A percentile compares a stretch with the other conserved stretches of the same genome.
phyloP scores from a whole-genome alignment of 2,113 vertebrate species.

The Carettochelys insculpta region DNA sequence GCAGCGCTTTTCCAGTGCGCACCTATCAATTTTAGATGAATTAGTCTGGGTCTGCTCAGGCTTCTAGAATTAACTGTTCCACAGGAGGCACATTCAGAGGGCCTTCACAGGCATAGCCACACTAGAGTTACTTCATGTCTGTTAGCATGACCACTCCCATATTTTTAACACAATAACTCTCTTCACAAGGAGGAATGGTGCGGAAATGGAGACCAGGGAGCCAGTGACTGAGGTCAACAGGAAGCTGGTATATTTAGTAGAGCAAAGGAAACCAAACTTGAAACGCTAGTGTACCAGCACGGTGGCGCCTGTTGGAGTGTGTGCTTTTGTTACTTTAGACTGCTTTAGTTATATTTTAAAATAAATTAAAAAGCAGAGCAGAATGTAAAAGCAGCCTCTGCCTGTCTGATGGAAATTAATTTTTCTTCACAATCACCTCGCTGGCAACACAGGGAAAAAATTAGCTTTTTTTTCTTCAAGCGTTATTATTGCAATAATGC shows the following conservation, averaged over 20 bases:
- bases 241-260: background rate
- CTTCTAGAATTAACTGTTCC: constrained; percentile 11
- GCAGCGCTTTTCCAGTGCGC: constrained; percentile 15
- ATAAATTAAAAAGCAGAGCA: background rate
- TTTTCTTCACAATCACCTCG: background rate
- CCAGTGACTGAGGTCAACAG: background rate
- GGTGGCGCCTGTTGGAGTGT: background rate
- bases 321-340: background rate
- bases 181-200: background rate
- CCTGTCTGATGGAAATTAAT: background rate
- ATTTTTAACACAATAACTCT: constrained; percentile 24
- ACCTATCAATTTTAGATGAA: background rate
- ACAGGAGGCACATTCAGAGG: background rate
- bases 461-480: constrained; percentile 13
- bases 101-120: background rate
- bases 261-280: background rate
- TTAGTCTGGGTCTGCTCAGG: constrained; percentile 2
- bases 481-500: constrained; percentile 36
- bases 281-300: background rate
- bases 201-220: constrained; percentile 1
- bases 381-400: constrained; percentile 16
- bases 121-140: background rate
- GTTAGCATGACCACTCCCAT: background rate
- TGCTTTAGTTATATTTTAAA: background rate
- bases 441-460: constrained; percentile 16